Conservation (phyloP, 2,888 invertebrate species). For the Hirtodrosophila alboralis region DNA sequence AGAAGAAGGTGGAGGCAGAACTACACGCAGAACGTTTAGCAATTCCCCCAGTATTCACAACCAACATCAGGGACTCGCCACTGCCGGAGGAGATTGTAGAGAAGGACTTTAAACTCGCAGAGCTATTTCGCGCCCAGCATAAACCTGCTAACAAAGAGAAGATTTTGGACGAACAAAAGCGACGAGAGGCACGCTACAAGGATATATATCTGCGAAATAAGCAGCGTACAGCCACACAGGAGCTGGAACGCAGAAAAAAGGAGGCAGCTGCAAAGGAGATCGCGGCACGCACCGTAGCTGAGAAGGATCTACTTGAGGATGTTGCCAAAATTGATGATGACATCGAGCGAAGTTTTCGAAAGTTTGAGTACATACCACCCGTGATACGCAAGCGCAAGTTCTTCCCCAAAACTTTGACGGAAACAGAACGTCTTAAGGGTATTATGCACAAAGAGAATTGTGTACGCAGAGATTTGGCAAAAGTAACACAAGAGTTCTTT, state of each 20-base stretch:
- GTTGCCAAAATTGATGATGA: slow-evolving; percentile 68
- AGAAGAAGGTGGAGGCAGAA: slow-evolving; percentile 62
- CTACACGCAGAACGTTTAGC: slow-evolving; percentile 69
- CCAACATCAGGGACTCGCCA: slow-evolving; percentile 47
- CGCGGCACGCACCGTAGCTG: slow-evolving; percentile 58
- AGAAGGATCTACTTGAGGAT: slow-evolving; percentile 53
- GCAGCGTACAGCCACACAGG: slow-evolving; percentile 27
- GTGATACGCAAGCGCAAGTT: slow-evolving; percentile 54
- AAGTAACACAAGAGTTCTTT: slow-evolving; percentile 70
- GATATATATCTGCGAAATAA: slow-evolving; percentile 72
- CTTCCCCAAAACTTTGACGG: slow-evolving; percentile 80
- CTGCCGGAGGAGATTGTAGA: neutral
- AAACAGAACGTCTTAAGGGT: slow-evolving; percentile 69
- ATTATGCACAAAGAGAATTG: slow-evolving; percentile 74
- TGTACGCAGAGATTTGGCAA: slow-evolving; percentile 70
- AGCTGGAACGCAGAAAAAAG: slow-evolving; percentile 20
- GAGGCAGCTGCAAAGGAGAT: slow-evolving; percentile 42
- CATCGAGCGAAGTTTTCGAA: slow-evolving; percentile 67
- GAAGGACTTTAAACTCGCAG: slow-evolving; percentile 46
- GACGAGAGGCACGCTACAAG: slow-evolving; percentile 74
- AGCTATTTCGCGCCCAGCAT: slow-evolving; percentile 71
- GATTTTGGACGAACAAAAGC: slow-evolving; percentile 60
- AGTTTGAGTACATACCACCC: slow-evolving; percentile 55
- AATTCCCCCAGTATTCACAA: slow-evolving; percentile 59
- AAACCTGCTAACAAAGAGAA: slow-evolving; percentile 70